Evolutionary conservation across 2,113 vertebrate species (phyloP), one percentile per base, ranked within the genome.

Genomic region (Daphoenositta chrysoptera): DNA sequence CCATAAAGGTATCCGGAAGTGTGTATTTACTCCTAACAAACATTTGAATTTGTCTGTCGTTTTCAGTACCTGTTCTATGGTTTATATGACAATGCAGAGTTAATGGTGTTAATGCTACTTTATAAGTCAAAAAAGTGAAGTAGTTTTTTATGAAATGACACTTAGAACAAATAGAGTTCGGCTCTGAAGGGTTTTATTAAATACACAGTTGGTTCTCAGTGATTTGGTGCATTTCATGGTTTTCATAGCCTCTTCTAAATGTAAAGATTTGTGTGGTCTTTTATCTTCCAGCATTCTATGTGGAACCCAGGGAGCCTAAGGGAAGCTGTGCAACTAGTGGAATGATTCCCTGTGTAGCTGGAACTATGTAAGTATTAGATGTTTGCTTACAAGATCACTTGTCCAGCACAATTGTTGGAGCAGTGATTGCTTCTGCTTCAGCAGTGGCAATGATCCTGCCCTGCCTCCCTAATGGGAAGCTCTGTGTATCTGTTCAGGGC

Each of bases 231-330:
- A 3, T 79, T 87, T 76, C 48, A 24, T 48, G 39, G 10, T 77
- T 96, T 70, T 68, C 26, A 4, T 24, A 47, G n/a, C 15, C 19
- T 56, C 37, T 87, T 77, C 27, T 56, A 56, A 83, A 51, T 16
- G 15, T 90, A 48, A 90, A 87, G 69, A 60, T 45, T 42, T 87
- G 47, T 87, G 72, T 76, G 66, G 9, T 84, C 50, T 90, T 93
- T 87, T 93, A 47, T 96, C 48, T 96, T 95, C 5, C 92, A 97
- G 96, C 33, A 9, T 88, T 97, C 80, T 87, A 85, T 95, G 92
- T 84, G 90, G 76, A 91, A 61, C 15, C 65, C 61, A 76, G 66
- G 89, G 78, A 93, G 82, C 56, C 80, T 77, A 60, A 81, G 90
- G 80, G 61, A 85, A 77, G 71, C 87, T 73, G 66, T 75, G 84